phyloP scores from a whole-genome alignment of 2,113 vertebrate species.

The Albula glossodonta region DNA sequence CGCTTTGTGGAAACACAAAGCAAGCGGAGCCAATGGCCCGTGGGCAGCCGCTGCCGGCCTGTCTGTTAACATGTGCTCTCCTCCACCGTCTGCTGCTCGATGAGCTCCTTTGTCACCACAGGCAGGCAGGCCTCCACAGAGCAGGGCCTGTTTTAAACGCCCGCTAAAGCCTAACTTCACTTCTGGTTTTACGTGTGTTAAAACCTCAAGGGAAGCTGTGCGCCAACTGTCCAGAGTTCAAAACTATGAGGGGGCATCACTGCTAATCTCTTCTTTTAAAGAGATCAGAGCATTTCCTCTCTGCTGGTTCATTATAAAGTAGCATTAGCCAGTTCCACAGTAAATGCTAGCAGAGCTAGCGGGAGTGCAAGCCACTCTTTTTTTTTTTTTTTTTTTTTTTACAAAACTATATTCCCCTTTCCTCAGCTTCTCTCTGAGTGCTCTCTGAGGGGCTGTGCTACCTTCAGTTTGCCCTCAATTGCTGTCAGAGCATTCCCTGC shows the following conservation, averaged over 20 bases:
- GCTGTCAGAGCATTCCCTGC: slow-evolving; percentile 31
- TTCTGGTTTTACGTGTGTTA: no score
- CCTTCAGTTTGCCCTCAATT: slow-evolving; percentile 29
- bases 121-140: neutral
- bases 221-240: neutral
- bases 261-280: neutral
- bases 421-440: neutral
- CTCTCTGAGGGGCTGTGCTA: neutral
- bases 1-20: no score
- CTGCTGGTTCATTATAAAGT: neutral
- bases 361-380: neutral
- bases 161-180: neutral
- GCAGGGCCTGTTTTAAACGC: neutral
- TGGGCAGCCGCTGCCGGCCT: neutral
- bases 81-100: neutral
- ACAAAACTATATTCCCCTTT: no score
- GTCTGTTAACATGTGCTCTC: neutral
- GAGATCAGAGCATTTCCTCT: neutral
- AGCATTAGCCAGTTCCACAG: neutral
- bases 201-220: neutral
- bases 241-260: neutral
- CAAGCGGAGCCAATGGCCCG: neutral
- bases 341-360: neutral
- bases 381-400: neutral
- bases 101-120: neutral